phyloP scores from a whole-genome alignment of 2,797 vertebrate genomes.

The Sciurus carolinensis region DNA sequence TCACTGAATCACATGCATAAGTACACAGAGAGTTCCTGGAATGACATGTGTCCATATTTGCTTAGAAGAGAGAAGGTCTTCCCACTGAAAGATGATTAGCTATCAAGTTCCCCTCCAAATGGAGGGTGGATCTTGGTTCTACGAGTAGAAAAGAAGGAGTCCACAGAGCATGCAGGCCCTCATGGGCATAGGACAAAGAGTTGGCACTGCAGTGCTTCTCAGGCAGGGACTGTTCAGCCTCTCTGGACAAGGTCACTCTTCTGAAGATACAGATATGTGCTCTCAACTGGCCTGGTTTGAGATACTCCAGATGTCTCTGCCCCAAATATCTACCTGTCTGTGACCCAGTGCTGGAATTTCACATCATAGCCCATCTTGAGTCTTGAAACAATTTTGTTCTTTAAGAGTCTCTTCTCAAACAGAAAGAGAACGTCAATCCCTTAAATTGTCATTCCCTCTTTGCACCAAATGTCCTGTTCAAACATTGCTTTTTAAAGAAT shows the following conservation, averaged over 20 bases:
- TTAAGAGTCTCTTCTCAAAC: neutral
- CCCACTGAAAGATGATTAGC: slow-evolving; percentile 1
- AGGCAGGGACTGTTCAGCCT: neutral
- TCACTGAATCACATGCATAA: slow-evolving; percentile 60
- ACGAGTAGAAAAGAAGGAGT: neutral
- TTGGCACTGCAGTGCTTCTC: neutral
- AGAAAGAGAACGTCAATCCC: neutral
- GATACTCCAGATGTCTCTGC: neutral
- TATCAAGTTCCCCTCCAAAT: neutral
- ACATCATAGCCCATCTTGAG: neutral
- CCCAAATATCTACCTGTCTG: neutral
- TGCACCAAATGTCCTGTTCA: neutral
- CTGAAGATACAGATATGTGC: neutral
- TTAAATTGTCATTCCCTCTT: neutral
- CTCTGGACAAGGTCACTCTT: accelerated
- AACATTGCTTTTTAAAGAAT: neutral
- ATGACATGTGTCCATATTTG: slow-evolving; percentile 66
- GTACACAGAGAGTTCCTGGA: slow-evolving; percentile 59
- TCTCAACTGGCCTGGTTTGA: neutral
- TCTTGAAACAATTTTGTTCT: neutral
- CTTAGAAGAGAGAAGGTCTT: slow-evolving; percentile 33
- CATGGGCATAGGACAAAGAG: neutral
- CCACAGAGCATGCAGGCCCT: neutral
- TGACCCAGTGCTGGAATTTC: neutral
- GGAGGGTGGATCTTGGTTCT: neutral